Conservation (phyloP, 2,888 invertebrate genomes). For the Drosophila acutilabella region DNA sequence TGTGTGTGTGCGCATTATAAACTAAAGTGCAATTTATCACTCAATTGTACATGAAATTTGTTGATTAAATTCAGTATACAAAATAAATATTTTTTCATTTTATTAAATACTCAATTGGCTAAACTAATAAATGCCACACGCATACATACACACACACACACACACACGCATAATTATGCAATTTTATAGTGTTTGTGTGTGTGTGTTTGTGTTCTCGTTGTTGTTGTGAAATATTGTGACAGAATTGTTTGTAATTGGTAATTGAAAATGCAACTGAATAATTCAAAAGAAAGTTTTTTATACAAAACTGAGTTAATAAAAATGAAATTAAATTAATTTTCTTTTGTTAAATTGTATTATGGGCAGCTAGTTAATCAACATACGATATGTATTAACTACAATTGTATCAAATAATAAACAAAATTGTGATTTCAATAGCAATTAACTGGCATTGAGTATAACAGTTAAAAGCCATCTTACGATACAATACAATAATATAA, state of each 20-base stretch:
- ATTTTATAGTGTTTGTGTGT: constrained; percentile 1
- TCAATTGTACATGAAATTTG: constrained; percentile 25
- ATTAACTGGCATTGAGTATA: constrained; percentile 19
- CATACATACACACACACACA: constrained; percentile 12
- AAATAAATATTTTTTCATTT: constrained; percentile 35
- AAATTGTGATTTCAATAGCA: neutral
- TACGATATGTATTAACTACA: constrained; percentile 51
- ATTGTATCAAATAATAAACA: constrained; percentile 20
- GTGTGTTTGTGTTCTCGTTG: constrained; percentile 8
- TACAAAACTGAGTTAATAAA: neutral
- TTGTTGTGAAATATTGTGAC: constrained; percentile 4
- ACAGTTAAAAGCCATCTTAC: constrained; percentile 40
- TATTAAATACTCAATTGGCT: constrained; percentile 28
- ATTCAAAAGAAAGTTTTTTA: neutral
- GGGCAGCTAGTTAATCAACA: constrained; percentile 52
- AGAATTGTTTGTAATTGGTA: constrained; percentile 32
- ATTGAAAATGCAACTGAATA: constrained; percentile 24
- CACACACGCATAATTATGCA: constrained; percentile 9
- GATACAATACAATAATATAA: constrained; percentile 31
- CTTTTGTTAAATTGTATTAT: constrained; percentile 16
- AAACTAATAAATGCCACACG: constrained; percentile 26
- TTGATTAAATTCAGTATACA: constrained; percentile 26
- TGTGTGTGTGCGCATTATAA: constrained; percentile 17
- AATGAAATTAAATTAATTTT: neutral
- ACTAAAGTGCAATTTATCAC: constrained; percentile 29